Conservation (phyloP, 2,113 vertebrate species). For the Pristiophorus japonicus region DNA sequence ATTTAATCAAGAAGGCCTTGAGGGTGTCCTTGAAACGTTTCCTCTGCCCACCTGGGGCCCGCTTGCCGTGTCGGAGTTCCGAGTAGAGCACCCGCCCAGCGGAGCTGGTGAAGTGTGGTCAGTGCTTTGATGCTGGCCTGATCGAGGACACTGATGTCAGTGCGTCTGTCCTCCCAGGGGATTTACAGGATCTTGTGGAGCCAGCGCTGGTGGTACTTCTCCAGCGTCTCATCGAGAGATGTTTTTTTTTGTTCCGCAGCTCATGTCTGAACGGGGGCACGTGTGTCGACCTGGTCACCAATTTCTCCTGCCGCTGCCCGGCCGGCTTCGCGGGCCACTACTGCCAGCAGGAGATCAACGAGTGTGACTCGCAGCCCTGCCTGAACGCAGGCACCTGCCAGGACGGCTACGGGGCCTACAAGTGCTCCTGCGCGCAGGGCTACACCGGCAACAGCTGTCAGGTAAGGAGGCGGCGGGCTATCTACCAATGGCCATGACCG, state of each 20-base stretch:
- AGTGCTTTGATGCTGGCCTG: too few species aligned
- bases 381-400: conserved; percentile 51
- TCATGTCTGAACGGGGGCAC: conserved; percentile 42
- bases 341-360: conserved; percentile 39
- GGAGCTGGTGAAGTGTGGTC: too few species aligned
- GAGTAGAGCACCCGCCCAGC: too few species aligned
- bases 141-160: too few species aligned
- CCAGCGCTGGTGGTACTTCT: too few species aligned
- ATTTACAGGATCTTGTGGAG: too few species aligned
- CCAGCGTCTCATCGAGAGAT: not conserved
- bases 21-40: too few species aligned
- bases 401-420: conserved; percentile 46
- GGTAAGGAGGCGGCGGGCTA: conserved; percentile 44
- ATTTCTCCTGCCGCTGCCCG: conserved; percentile 40
- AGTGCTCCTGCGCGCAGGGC: conserved; percentile 48
- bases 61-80: too few species aligned
- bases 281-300: conserved; percentile 40
- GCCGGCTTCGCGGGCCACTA: conserved; percentile 38
- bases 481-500: not conserved
- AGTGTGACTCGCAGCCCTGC: conserved; percentile 46
- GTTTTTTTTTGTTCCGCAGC: not conserved
- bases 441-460: conserved; percentile 51
- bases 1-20: too few species aligned
- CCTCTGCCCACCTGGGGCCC: too few species aligned
- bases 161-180: too few species aligned